Base-by-base conservation (phyloP, 92 coral and sea anemone genomes). In the Umimayanthus kanabou region DNA sequence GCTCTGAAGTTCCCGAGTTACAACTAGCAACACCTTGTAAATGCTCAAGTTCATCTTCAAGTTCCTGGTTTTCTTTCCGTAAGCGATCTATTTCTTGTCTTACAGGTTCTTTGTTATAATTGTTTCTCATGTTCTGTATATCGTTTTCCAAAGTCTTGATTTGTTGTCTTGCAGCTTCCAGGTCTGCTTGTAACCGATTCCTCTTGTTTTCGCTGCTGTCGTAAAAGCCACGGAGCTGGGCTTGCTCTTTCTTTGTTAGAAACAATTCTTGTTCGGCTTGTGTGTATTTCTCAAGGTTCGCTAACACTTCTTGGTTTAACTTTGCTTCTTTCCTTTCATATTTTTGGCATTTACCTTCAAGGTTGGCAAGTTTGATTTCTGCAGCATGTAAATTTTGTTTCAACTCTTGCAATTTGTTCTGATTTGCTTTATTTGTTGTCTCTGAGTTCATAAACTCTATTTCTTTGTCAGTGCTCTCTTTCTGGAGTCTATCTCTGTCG, bases 381-480 rank as follows among this genome's bases (percentile, higher is more conserved):
- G 92, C 79, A 76, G 85, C 88, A 9, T 90, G 87, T 7, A 95
- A 78, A 77, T 86, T 80, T 30, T 74, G 65, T 65, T 93, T 93
- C 85, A 95, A 81, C 55, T 90, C 90, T 16, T 86, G 80, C 9
- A 93, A 88, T 87, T 83, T 92, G 3, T 88, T 88, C 47, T 85
- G 69, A 73, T 85, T 84, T 8, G 94, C 94, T 85, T 91, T 92
- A 4, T 86, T 87, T 1, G 85, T 81, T 22, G 92, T 89, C 77
- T 95, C 94, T 43, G 90, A 85, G 80, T 92, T 95, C 87, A 95
- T 90, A 42, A 93, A 89, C 67, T 92, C 98, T 55, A 95, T 93
- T 73, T 97, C 98, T 30, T 90, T 85, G 79, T 95, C 94, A 0
- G 99, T 95, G 39, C 89, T 90, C 10, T 97, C 97, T 87, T 89